These are phyloP conservation scores for Manduca sexta DNA, from an alignment of 1,140 invertebrate genomes.

Conservation along the genomic window DNA sequence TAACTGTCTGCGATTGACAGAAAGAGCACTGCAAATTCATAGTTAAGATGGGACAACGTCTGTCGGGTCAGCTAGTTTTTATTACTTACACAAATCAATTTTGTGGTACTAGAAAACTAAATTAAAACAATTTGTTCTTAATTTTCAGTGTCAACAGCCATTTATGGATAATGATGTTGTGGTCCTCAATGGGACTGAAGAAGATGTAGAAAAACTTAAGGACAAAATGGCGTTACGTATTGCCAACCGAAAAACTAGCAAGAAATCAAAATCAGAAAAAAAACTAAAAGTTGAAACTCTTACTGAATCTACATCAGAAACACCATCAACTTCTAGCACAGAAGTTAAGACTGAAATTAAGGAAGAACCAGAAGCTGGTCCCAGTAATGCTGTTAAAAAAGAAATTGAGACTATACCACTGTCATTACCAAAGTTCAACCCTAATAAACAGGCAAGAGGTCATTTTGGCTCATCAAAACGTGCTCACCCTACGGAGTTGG, in stretches of 20 bases:
- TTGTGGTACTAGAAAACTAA: not conserved
- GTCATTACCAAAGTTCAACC: slow-evolving; percentile 58
- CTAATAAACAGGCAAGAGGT: slow-evolving; percentile 59
- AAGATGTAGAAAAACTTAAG: slow-evolving; percentile 82
- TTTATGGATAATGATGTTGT: slow-evolving; percentile 88
- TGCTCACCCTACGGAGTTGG: slow-evolving; percentile 44
- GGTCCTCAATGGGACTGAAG: slow-evolving; percentile 88
- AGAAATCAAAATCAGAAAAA: slow-evolving; percentile 71
- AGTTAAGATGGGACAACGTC: too few relatives aligned
- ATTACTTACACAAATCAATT: too few relatives aligned
- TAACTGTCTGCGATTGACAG: too few relatives aligned
- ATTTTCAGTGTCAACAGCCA: slow-evolving; percentile 82
- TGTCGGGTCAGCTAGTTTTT: too few relatives aligned
- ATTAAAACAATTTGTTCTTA: slow-evolving; percentile 11
- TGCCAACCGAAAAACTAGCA: slow-evolving; percentile 79
- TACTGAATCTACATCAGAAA: slow-evolving; percentile 13
- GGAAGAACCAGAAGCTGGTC: slow-evolving; percentile 24
- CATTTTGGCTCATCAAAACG: slow-evolving; percentile 59
- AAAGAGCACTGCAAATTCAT: too few relatives aligned
- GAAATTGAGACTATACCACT: slow-evolving; percentile 62
- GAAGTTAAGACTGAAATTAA: slow-evolving; percentile 23
- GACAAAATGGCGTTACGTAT: slow-evolving; percentile 78
- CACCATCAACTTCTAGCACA: slow-evolving; percentile 23
- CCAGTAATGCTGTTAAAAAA: slow-evolving; percentile 37
- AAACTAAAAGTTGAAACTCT: too few relatives aligned